Evolutionary conservation across 2,888 invertebrate species (phyloP), one percentile per base, ranked within the genome.

Genomic region (Acleris literana): DNA sequence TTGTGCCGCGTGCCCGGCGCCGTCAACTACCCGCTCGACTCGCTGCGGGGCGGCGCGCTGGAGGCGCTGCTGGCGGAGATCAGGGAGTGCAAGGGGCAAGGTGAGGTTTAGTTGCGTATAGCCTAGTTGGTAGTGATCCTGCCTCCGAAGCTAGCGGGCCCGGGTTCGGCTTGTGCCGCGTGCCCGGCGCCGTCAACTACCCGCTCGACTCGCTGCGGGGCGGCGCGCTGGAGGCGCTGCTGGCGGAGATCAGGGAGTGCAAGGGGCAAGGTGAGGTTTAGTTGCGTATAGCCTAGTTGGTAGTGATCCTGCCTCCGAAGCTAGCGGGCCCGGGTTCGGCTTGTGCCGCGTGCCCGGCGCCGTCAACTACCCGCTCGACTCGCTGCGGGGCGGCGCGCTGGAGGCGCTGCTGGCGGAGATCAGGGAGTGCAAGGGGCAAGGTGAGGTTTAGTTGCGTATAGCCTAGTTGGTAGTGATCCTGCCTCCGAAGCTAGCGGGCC

Each of bases 121-220:
- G 2, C 20, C 20, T 20, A 20, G 1, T 20, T 20, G 20, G 20
- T 20, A 20, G 20, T 20, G 20, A 20, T 2, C 20, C 20, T 20
- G 20, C 20, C 20, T 20, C 20, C 20, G 20, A 20, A 20, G 20
- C 20, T 20, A 95, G 95, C 17, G 90, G 94, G 5, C 90, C 95
- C 0, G 99, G 99, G 90, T 96, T 96, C 86, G 94, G 95, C 65
- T 98, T 99, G 92, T 99, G 99, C 79, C 92, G 94, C 58, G 91
- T 99, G 72, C 94, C 96, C 0, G 92, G 94, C 71, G 94, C 96
- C 20, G 83, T 95, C 5, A 99, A 97, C 90, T 93, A 95, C 79
- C 97, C 97, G 0, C 90, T 96, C 60, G 93, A 93, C 1, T 81
- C 92, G 20, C 84, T 97, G 29, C 77, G 72, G 0, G 93, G 93